phyloP scores from a whole-genome alignment of 2,888 invertebrate genomes.

The Campaea margaritaria region DNA sequence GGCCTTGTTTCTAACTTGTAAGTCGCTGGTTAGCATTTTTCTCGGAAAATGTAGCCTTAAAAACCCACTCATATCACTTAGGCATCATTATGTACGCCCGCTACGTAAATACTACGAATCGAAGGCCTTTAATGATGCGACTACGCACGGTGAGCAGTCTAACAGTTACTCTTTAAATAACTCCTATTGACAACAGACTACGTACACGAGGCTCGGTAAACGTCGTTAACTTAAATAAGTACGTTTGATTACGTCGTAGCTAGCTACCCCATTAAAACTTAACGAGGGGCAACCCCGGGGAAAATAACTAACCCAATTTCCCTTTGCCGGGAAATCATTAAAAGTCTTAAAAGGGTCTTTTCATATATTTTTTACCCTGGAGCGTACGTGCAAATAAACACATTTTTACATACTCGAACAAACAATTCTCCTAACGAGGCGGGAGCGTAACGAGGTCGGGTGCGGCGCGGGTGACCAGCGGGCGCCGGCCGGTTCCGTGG shows the following conservation, averaged over 20 bases:
- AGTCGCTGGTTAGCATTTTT: conserved; percentile 60
- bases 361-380: conserved; percentile 83
- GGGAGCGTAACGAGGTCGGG: conserved; percentile 78
- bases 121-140: conserved; percentile 46
- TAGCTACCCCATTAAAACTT: conserved; percentile 85
- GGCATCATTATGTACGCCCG: conserved; percentile 39
- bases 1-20: conserved; percentile 65
- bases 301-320: conserved; percentile 86
- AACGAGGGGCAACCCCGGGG: conserved; percentile 84
- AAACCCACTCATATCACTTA: conserved; percentile 46
- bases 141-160: conserved; percentile 28
- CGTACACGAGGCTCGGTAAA: conserved; percentile 72
- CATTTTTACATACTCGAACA: conserved; percentile 86
- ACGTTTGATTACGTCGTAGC: conserved; percentile 84
- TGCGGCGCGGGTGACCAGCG: conserved; percentile 46
- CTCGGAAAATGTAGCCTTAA: conserved; percentile 58
- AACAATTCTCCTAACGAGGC: conserved; percentile 84
- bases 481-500: conserved; percentile 43
- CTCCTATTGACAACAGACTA: conserved; percentile 77
- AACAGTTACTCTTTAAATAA: conserved; percentile 55
- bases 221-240: conserved; percentile 84
- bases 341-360: conserved; percentile 86
- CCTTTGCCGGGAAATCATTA: conserved; percentile 86
- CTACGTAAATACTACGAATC: conserved; percentile 45
- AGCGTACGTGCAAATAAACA: conserved; percentile 85